Base-by-base conservation (phyloP, 2,888 invertebrate species). In the Agrilus biguttatus region DNA sequence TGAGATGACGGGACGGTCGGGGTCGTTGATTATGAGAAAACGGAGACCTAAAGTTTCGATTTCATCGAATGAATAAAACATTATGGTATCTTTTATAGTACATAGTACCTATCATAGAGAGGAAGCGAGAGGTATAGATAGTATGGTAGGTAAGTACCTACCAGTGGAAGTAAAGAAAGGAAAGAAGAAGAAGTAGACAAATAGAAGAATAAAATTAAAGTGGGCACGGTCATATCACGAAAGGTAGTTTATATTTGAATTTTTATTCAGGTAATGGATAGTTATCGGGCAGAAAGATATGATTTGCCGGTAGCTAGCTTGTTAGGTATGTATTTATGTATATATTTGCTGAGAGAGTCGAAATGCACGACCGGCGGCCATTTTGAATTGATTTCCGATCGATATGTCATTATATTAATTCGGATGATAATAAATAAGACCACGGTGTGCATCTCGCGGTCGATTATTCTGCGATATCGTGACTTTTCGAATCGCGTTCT, bases 351-450 rank as follows among this genome's bases (percentile, higher is more conserved):
- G 52, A 52, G 53, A 53, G 53, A 55, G 49, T 55, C 51, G 54
- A 53, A 56, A 53, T 57, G 54, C 59, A 57, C 58, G 53, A 55
- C 49, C 47, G 55, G 51, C 55, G 53, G 57, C 55, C 57, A 59
- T 59, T 53, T 60, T 60, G 60, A 58, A 59, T 58, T 58, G 58
- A 58, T 61, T 58, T 57, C 52, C 47, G 56, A 60, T 61, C 61
- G 57, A 61, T 61, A 60, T 59, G 59, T 60, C 60, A 61, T 61
- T 61, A 61, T 59, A 60, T 59, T 58, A 60, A 59, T 60, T 60
- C 60, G 53, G 58, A 60, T 60, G 57, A 60, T 28, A 28, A 28
- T 28, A 28, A 28, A 28, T 28, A 28, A 28, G 28, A 28, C 8
- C 28, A 10, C 28, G 28, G 28, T 28, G 28, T 28, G 28, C 28